Evolutionary conservation across 2,113 vertebrate species (phyloP), one percentile per base, ranked within the genome.

Genomic region (Oncorhynchus nerka): DNA sequence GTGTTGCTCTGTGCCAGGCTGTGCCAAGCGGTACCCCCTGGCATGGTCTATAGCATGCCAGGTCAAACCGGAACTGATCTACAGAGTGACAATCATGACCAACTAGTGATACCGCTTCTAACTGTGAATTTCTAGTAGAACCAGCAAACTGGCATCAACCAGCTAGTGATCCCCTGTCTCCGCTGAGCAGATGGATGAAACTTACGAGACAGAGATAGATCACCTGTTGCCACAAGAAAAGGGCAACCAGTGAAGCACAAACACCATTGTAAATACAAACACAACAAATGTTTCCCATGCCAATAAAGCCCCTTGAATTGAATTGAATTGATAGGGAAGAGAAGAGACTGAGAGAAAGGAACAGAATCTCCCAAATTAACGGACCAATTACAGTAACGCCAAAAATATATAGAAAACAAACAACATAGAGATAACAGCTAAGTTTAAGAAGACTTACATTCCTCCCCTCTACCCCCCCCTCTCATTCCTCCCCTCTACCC

Each of bases 311-410:
- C 28, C 28, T 28, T 28, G 2, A 28, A 28, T 28, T 28, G 26
- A 28, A 28, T 28, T 28, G 28, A 28, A 28, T 28, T 28, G 28
- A 28, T 28, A 6, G 55, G 57, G 68, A 65, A 22, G 62, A 16
- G 48, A 69, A 51, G 19, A 20, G 64, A 57, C 32, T 65, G 30
- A 69, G 64, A 9, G 57, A 55, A 16, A 30, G 59, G 55, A 55
- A 80, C 77, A 83, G 82, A 87, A 89, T 91, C 93, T 95, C 94
- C 89, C 92, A 94, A 94, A 94, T 95, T 92, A 95, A 94, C 93
- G 93, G 90, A 88, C 94, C 94, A 92, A 96, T 96, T 95, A 96
- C 94, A 92, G 96, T 96, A 95, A 96, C 94, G 92, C 92, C 95
- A 95, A 95, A 95, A 95, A 26, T 22, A 28, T 28, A 28, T 5